These are phyloP conservation scores for Telmatherina bonti DNA, from an alignment of 2,797 vertebrate genomes.

Conservation along the genomic window DNA sequence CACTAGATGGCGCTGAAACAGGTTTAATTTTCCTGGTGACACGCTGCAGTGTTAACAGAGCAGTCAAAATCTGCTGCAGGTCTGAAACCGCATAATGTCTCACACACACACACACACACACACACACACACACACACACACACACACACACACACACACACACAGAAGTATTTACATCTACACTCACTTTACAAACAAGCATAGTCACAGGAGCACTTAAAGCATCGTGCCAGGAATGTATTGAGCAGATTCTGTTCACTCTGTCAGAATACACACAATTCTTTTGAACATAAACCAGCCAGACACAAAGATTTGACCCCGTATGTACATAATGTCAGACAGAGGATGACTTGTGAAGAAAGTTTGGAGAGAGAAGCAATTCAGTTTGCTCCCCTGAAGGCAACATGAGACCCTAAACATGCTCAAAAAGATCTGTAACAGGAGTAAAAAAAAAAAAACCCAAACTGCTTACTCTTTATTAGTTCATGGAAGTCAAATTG, in stretches of 20 bases:
- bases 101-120: neutral
- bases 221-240: conserved; percentile 3
- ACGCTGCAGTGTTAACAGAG: neutral
- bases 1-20: conserved; percentile 65
- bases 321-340: neutral
- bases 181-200: conserved; percentile 22
- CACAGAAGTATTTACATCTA: conserved; percentile 10
- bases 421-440: neutral
- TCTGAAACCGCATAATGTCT: conserved; percentile 3
- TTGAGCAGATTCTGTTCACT: conserved; percentile 8
- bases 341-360: neutral
- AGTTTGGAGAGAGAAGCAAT: neutral
- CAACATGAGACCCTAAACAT: neutral
- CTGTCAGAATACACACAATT: conserved; percentile 8
- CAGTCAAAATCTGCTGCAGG: neutral
- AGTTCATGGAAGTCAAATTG: neutral
- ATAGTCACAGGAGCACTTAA: neutral
- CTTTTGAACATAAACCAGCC: conserved; percentile 20
- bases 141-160: neutral
- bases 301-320: conserved; percentile 23
- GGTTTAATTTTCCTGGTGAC: conserved; percentile 25
- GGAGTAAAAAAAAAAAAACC: too few relatives aligned
- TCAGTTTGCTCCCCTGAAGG: neutral
- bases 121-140: neutral
- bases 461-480: too few relatives aligned